Evolutionary conservation across 2,888 invertebrate species (phyloP).

Genomic region (Diachrysia chrysitis): DNA sequence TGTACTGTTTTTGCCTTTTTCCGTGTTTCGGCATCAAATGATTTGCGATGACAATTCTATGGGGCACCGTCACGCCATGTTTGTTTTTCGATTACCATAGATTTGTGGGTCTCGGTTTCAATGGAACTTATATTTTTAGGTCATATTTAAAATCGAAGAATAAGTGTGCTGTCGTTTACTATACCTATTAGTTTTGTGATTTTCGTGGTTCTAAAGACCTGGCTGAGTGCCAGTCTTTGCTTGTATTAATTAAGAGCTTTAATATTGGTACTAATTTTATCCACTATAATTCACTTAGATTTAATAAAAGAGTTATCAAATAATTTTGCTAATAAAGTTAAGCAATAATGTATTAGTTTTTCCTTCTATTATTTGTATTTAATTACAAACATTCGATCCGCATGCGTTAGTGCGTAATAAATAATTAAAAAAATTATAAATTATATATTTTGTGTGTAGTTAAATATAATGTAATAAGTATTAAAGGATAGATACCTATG

Average conservation of each 20-base stretch:
- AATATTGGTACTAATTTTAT: background rate
- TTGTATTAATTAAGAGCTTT: background rate
- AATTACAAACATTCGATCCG: no score
- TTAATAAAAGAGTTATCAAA: no score
- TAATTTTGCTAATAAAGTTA: no score
- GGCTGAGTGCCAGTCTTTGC: background rate
- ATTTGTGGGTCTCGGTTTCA: slow-evolving; percentile 44
- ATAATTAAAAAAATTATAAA: no score
- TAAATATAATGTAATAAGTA: background rate
- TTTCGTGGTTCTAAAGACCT: background rate
- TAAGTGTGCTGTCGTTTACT: background rate
- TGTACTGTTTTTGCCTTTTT: slow-evolving; percentile 77
- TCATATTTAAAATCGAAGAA: slow-evolving; percentile 19
- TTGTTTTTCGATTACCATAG: slow-evolving; percentile 55
- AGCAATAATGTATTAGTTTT: no score
- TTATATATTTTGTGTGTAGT: background rate
- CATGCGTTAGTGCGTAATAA: no score
- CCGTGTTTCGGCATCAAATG: slow-evolving; percentile 67
- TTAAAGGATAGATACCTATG: no score
- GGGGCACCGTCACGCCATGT: slow-evolving; percentile 80
- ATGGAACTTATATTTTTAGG: slow-evolving; percentile 45
- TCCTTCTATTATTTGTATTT: no score
- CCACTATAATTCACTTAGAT: background rate
- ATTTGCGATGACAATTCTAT: slow-evolving; percentile 81
- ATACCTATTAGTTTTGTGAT: background rate